Evolutionary conservation across 2,888 invertebrate genomes (phyloP).

Genomic region (Aleiodes leptofemur): DNA sequence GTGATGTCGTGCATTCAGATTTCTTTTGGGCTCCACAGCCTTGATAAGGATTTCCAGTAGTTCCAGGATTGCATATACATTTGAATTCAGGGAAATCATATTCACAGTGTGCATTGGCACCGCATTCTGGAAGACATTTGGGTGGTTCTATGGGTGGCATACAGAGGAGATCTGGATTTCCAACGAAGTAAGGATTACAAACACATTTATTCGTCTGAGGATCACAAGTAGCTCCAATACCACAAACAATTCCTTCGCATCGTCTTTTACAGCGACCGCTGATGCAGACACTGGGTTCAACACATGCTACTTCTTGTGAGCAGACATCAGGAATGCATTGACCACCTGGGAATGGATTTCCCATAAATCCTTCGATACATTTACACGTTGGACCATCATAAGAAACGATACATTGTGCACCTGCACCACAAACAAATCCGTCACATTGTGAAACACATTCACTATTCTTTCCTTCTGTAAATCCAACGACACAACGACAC

Average conservation of each 20-base stretch:
- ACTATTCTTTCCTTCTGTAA: constrained; percentile 85
- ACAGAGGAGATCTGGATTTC: constrained; percentile 91
- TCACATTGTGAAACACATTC: constrained; percentile 90
- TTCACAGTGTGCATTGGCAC: constrained; percentile 90
- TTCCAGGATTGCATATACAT: constrained; percentile 90
- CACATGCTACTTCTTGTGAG: constrained; percentile 85
- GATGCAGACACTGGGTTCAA: constrained; percentile 88
- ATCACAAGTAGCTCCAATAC: constrained; percentile 91
- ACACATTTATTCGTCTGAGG: constrained; percentile 88
- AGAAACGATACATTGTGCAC: constrained; percentile 91
- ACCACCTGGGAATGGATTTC: constrained; percentile 95
- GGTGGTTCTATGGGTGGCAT: constrained; percentile 92
- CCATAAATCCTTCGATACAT: constrained; percentile 89
- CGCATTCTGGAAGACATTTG: constrained; percentile 87
- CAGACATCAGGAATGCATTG: constrained; percentile 89
- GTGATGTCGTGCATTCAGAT: constrained; percentile 83
- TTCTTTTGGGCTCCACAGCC: constrained; percentile 85
- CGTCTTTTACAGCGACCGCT: constrained; percentile 92
- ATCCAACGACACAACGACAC: constrained; percentile 92
- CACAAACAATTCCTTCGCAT: constrained; percentile 91
- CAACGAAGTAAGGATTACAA: constrained; percentile 91
- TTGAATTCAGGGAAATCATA: constrained; percentile 84
- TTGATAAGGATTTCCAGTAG: constrained; percentile 91
- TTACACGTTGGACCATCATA: constrained; percentile 91
- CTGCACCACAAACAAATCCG: constrained; percentile 85